Conservation (phyloP, 2,888 invertebrate species). For the Lutraria lutraria region DNA sequence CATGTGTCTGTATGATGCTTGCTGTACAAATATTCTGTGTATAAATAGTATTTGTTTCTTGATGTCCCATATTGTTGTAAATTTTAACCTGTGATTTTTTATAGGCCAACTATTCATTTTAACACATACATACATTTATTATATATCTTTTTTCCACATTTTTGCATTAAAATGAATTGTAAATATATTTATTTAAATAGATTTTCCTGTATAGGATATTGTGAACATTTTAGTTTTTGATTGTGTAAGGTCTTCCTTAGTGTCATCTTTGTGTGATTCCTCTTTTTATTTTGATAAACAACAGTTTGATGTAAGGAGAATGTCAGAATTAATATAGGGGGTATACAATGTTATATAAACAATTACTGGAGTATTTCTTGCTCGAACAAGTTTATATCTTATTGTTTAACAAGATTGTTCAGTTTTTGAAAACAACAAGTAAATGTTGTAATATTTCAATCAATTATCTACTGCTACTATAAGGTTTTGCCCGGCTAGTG, state of each 20-base stretch:
- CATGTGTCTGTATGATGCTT: neutral
- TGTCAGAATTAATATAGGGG: no score
- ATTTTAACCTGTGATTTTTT: slow-evolving; percentile 40
- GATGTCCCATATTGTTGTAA: neutral
- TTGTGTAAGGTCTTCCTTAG: neutral
- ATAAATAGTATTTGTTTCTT: neutral
- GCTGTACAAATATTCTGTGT: neutral
- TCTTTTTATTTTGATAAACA: no score
- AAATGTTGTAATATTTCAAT: no score
- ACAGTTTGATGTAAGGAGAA: no score
- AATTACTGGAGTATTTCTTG: no score
- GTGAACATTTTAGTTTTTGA: slow-evolving; percentile 3
- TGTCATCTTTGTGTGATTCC: no score
- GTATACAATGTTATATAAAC: no score
- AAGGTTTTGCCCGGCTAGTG: no score
- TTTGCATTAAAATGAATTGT: slow-evolving; percentile 34
- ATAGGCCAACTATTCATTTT: slow-evolving; percentile 35
- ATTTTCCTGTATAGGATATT: neutral
- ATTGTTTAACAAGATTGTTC: no score
- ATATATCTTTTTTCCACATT: slow-evolving; percentile 27
- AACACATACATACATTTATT: neutral
- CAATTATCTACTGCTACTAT: no score
- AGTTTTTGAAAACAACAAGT: no score
- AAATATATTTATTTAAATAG: slow-evolving; percentile 36
- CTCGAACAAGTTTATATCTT: no score